Evolutionary conservation across 2,113 vertebrate genomes (phyloP), one percentile per base, ranked within the genome.

Genomic region (Indicator indicator): DNA sequence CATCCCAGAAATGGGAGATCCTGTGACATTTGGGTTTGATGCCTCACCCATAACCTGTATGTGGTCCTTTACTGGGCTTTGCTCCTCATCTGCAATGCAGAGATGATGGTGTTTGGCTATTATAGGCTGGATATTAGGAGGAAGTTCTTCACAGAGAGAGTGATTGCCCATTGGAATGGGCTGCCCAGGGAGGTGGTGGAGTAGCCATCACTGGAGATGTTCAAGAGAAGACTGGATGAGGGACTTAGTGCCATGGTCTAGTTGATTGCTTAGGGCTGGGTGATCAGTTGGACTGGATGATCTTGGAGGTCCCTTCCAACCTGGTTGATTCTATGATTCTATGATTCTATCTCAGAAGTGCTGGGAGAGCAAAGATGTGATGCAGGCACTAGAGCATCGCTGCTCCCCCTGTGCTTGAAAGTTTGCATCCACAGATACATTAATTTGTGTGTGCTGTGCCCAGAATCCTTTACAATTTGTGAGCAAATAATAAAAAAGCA

Each of bases 401-500:
- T 64, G 13, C 15, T 69, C 27, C 16, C 23, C 15, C 12, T 48
- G 8, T 84, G 50, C 70, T 74, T 3, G 0, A 33, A 44, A 54
- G 28, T 58, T 87, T 87, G 62, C 67, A 92, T 26, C 81, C 16
- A 67, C 2, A 3, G 63, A 58, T 62, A 5, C 44, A 64, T 85
- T 69, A 75, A 78, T 92, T 38, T 74, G 40, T 46, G 44, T 16
- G 16, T 46, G 44, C 44, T 32, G 59, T 65, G 28, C 23, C 56
- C 55, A 92, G 79, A 85, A 94, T 56, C 38, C 56, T 77, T 94
- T 86, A 86, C 40, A 89, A 93, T 74, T 80, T 3, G 9, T 36
- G 86, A 68, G 10, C 38, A 70, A 76, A 52, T 89, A 89, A 89
- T 91, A 84, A 70, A 76, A 90, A 96, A 79, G 68, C 84, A 91